phyloP scores from a whole-genome alignment of 2,113 vertebrate genomes.

The Oxyruncus cristatus region DNA sequence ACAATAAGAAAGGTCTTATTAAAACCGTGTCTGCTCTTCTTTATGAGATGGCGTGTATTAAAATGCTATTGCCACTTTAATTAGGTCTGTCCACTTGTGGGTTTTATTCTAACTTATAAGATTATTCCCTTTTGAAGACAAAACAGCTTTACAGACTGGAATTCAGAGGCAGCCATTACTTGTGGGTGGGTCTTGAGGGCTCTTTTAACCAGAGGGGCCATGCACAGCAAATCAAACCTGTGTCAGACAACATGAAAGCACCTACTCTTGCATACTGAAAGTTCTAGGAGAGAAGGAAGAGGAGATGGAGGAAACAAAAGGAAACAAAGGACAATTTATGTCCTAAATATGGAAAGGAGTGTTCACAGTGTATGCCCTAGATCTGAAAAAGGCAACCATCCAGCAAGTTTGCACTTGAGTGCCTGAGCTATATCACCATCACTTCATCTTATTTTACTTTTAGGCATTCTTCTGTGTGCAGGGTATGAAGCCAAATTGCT shows the following conservation, averaged over 20 bases:
- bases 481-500: slow-evolving; percentile 7
- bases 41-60: not conserved
- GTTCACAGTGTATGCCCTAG: not conserved
- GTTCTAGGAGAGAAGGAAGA: not conserved
- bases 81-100: not conserved
- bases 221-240: slow-evolving; percentile 6
- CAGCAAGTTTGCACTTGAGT: not conserved
- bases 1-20: slow-evolving; percentile 1
- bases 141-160: not conserved
- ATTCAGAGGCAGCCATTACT: not conserved
- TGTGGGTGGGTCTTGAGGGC: not conserved
- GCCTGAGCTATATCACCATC: slow-evolving; percentile 10
- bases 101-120: not conserved
- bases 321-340: not conserved
- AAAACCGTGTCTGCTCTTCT: not conserved
- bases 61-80: slow-evolving; percentile 7
- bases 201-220: not conserved
- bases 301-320: not conserved
- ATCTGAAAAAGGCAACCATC: not conserved
- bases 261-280: slow-evolving; percentile 1
- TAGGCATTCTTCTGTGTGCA: not conserved
- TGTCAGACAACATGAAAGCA: not conserved
- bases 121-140: not conserved
- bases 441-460: slow-evolving; percentile 26
- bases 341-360: not conserved